Evolutionary conservation across 2,797 vertebrate species (phyloP).

Genomic region (Trematomus bernacchii): DNA sequence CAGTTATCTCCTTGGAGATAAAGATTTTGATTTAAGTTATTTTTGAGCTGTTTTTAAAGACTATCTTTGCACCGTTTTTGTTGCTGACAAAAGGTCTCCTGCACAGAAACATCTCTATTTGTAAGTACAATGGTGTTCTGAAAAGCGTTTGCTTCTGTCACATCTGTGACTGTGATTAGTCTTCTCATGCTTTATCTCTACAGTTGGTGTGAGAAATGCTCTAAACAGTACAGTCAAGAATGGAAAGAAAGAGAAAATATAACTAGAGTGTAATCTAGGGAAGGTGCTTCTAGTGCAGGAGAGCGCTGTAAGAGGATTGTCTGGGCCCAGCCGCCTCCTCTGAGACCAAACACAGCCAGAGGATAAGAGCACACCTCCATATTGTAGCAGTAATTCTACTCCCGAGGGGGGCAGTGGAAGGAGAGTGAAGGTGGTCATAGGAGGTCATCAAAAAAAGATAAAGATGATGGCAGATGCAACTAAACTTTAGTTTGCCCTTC

Average conservation of each 20-base stretch:
- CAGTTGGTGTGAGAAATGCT: constrained; percentile 16
- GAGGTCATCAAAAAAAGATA: constrained; percentile 74
- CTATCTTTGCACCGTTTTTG: constrained; percentile 32
- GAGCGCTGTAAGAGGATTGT: constrained; percentile 31
- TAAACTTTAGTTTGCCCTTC: constrained; percentile 69
- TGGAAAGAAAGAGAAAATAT: not conserved
- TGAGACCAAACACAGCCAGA: constrained; percentile 45
- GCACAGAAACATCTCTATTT: constrained; percentile 17
- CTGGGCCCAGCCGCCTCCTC: constrained; percentile 7
- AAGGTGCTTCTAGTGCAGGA: constrained; percentile 24
- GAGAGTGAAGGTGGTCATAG: constrained; percentile 58
- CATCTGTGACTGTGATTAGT: constrained; percentile 2
- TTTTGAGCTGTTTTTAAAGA: constrained; percentile 41
- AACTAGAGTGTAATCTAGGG: constrained; percentile 29
- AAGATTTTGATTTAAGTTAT: constrained; percentile 39
- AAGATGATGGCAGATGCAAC: constrained; percentile 62
- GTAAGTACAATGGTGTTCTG: constrained; percentile 2
- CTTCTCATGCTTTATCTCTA: constrained; percentile 9
- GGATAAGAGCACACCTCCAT: constrained; percentile 35
- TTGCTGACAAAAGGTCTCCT: constrained; percentile 27
- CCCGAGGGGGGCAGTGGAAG: constrained; percentile 40
- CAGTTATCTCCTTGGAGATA: constrained; percentile 31
- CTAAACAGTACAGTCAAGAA: not conserved
- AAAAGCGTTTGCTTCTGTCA: constrained; percentile 14
- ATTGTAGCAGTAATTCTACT: constrained; percentile 36